Base-by-base conservation (phyloP, 2,797 vertebrate species). In the Acrossocheilus fasciatus region DNA sequence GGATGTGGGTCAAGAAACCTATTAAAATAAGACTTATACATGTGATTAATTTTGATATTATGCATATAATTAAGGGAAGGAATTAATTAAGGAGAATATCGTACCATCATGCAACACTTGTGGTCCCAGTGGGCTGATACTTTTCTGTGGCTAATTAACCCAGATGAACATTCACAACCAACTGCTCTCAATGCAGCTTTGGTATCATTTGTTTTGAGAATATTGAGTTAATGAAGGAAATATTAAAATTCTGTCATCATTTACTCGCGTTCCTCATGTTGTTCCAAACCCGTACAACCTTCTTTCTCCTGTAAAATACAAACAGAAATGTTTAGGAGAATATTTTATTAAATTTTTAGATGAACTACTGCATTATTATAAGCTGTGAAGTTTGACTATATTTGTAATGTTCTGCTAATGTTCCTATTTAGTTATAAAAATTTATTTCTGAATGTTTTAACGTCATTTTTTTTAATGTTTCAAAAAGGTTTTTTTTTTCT, bases 31-130 rank as follows among this genome's bases (percentile, higher is more conserved):
- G 36, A 59, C 54, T 57, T 26, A 15, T 14, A 57, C 36, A 15
- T 77, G 34, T 39, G 57, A 43, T 43, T 79, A 26, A 62, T 62
- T 59, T 39, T 73, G 2, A 23, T 69, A 20, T 36, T 39, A 59
- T 2, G 77, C 77, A 80, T 80, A 23, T 47, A 66, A 80, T 80
- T 80, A 45, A 80, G n/a, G 59, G n/a, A 64, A 20, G 62, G 59
- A 30, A 43, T 73, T 41, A 41, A 45, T 45, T 73, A 73, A 26
- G 39, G 12, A n/a, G 23, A 73, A 34, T 30, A 30, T 73, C 30
- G 36, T 36, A 26, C 41, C 41, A 54, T 54, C 20, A 39, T 12
- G 54, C 74, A 77, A 14, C 10, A 14, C 75, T 57, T 54, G 20
- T 4, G 30, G 23, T 64, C 77, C 57, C n/a, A 12, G 39, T 6